Conservation (phyloP, 1,140 invertebrate genomes). For the Panulirus ornatus region DNA sequence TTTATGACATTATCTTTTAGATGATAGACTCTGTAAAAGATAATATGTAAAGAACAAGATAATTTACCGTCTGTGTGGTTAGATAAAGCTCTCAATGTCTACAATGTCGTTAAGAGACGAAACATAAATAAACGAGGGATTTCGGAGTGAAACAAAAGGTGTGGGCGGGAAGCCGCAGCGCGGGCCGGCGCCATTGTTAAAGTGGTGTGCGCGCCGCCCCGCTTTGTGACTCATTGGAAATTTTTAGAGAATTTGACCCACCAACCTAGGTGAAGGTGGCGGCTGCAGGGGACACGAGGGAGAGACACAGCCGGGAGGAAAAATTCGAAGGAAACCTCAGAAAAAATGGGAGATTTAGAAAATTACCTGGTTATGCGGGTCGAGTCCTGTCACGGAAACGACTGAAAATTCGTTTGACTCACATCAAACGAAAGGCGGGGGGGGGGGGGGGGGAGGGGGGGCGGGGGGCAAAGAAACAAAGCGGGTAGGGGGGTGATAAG, state of each 20-base stretch:
- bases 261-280: slow-evolving; percentile 40
- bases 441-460: not conserved
- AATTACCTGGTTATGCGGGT: not conserved
- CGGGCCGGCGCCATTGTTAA: slow-evolving; percentile 45
- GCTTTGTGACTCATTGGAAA: slow-evolving; percentile 47
- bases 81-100: too few relatives aligned
- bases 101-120: not conserved
- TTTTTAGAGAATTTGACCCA: slow-evolving; percentile 56
- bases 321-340: not conserved
- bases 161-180: not conserved
- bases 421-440: too few relatives aligned
- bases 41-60: too few relatives aligned
- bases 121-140: not conserved
- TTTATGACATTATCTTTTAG: not conserved
- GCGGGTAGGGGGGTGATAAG: not conserved
- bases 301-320: not conserved
- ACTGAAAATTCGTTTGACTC: too few relatives aligned
- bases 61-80: too few relatives aligned
- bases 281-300: not conserved
- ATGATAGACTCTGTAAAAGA: not conserved
- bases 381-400: too few relatives aligned
- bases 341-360: not conserved
- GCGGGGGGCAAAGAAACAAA: not conserved
- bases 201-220: slow-evolving; percentile 42
- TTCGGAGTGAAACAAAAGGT: slow-evolving; percentile 18